Conservation (phyloP, 1,140 invertebrate genomes). For the Brachionus calyciflorus region DNA sequence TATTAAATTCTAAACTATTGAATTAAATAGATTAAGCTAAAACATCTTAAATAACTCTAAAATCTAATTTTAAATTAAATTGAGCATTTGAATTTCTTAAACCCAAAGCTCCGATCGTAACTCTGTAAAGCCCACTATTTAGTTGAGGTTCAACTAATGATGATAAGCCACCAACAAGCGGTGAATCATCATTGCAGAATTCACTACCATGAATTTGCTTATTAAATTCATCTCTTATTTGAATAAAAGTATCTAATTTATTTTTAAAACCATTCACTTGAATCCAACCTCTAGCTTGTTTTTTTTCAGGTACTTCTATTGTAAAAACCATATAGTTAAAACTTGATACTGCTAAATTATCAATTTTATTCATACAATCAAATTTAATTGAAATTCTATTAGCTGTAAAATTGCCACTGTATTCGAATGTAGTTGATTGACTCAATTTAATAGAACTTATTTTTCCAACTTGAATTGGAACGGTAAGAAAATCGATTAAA, state of each 20-base stretch:
- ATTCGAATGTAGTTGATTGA: no score
- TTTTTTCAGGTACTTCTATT: not conserved
- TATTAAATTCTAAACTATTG: no score
- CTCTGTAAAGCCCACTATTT: not conserved
- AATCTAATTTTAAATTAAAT: no score
- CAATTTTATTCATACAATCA: no score
- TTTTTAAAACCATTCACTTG: not conserved
- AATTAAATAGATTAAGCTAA: no score
- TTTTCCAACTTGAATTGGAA: not conserved
- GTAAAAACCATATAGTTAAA: not conserved
- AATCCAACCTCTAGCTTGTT: not conserved
- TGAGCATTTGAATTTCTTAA: no score
- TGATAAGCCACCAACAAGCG: not conserved
- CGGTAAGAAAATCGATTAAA: not conserved
- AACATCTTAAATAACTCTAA: no score
- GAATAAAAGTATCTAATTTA: constrained; percentile 21
- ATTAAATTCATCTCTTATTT: not conserved
- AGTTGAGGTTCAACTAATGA: not conserved
- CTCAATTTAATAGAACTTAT: not conserved
- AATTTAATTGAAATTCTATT: no score
- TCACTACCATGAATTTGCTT: not conserved
- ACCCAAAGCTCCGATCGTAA: not conserved
- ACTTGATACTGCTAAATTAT: not conserved
- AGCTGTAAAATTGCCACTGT: no score
- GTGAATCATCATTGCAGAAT: constrained; percentile 11